Evolutionary conservation across 2,797 vertebrate species (phyloP).

Genomic region (Sebastes alutus): DNA sequence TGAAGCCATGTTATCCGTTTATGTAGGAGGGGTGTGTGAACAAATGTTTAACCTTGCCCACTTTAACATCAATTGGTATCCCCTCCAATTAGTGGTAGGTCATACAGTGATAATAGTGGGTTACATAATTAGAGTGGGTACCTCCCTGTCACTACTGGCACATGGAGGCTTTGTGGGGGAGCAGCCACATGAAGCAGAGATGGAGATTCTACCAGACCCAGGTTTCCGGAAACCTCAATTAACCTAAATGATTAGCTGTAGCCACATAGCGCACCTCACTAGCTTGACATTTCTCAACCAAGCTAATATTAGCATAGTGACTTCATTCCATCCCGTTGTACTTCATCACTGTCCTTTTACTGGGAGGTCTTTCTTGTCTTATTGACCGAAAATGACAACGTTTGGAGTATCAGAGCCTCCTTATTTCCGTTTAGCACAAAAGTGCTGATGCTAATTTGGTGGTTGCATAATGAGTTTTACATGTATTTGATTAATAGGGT

Average conservation of each 20-base stretch:
- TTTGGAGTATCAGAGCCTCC: slow-evolving; percentile 54
- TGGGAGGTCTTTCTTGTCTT: slow-evolving; percentile 48
- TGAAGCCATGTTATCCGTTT: background rate
- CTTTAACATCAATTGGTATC: slow-evolving; percentile 47
- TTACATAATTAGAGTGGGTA: slow-evolving; percentile 65
- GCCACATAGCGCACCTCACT: slow-evolving; percentile 51
- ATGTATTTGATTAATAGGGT: slow-evolving; percentile 76
- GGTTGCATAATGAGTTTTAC: slow-evolving; percentile 67
- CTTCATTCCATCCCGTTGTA: slow-evolving; percentile 61
- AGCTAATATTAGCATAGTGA: slow-evolving; percentile 77
- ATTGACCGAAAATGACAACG: slow-evolving; percentile 70
- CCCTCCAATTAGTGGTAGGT: slow-evolving; percentile 59
- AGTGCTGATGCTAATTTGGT: slow-evolving; percentile 70
- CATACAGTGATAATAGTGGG: slow-evolving; percentile 60
- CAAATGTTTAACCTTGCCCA: slow-evolving; percentile 28
- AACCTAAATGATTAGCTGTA: slow-evolving; percentile 81
- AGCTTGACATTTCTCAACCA: slow-evolving; percentile 74
- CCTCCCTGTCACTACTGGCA: slow-evolving; percentile 45
- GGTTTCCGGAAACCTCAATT: slow-evolving; percentile 79
- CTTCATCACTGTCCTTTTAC: slow-evolving; percentile 69
- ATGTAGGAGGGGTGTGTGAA: background rate
- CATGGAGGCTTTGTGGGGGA: slow-evolving; percentile 45
- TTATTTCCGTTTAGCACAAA: slow-evolving; percentile 62
- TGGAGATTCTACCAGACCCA: slow-evolving; percentile 56
- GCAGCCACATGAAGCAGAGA: slow-evolving; percentile 42